Base-by-base conservation (phyloP, 1,140 invertebrate genomes). In the Gonatopus flavifemur region DNA sequence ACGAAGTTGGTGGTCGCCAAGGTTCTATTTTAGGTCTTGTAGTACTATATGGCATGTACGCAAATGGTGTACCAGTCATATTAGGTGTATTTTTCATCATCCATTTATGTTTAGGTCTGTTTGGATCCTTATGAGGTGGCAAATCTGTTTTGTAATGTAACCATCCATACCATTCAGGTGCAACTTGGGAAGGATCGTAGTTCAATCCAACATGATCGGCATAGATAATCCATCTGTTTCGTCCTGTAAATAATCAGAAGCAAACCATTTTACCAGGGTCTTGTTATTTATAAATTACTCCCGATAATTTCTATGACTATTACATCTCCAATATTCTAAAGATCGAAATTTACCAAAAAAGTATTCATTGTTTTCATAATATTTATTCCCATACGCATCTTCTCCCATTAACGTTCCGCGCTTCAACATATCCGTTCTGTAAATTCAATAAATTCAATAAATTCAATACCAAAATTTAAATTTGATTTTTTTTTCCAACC, bases 351-450 rank as follows among this genome's bases (percentile, higher is more conserved):
- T 62, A 76, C 93, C 87, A 70, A 90, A 88, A 76, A 98, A 96
- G 70, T 91, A 94, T 32, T 81, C 78, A 20, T 90, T 87, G 69
- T 98, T 97, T 81, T 98, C 88, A 74, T 84, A 99, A 74, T 99
- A 99, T 73, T 90, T 94, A 77, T 99, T 99, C 24, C 97, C 96
- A 76, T 86, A 95, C 71, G 93, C 89, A 74, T 99, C 97, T 49
- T 83, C 84, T n/a, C 97, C 97, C n/a, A 98, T 83, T 0, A 94
- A 69, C 0, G 76, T 86, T 18, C 96, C 96, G 32, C 83, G 80
- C 80, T 96, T 97, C 16, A 96, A 64, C 1, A 90, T 88, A 80
- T 98, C 95, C 61, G 85, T 86, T 69, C 94, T 93, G 32, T 48
- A 77, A 58, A 59, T 49, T 57, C 15, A 59, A 45, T 56, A 55